A percentile compares a stretch with the other conserved stretches of the same genome.
Evolutionary conservation across 1,140 invertebrate genomes (phyloP).

Genomic region (Cepaea nemoralis): DNA sequence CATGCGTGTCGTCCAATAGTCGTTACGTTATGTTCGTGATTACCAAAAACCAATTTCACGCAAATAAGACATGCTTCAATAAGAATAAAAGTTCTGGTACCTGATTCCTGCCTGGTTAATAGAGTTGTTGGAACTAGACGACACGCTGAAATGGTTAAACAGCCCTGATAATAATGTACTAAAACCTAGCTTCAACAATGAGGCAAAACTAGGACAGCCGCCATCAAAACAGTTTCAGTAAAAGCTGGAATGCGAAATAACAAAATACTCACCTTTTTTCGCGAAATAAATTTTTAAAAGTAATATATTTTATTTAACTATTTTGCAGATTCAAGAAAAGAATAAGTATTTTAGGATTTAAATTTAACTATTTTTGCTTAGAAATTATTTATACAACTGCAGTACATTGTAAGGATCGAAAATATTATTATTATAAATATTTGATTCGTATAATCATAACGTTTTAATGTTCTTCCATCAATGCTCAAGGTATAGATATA

Average conservation of each 20-base stretch:
- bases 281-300: too few relatives aligned
- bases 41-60: neutral
- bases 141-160: neutral
- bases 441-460: too few relatives aligned
- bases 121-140: neutral
- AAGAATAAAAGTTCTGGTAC: neutral
- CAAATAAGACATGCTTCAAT: neutral
- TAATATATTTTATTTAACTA: too few relatives aligned
- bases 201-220: conserved; percentile 11
- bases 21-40: neutral
- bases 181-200: neutral
- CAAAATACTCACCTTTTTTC: too few relatives aligned
- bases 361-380: too few relatives aligned
- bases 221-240: neutral
- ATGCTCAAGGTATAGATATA: too few relatives aligned
- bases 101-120: neutral
- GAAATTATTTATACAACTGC: too few relatives aligned
- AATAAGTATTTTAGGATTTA: too few relatives aligned
- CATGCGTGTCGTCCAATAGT: neutral
- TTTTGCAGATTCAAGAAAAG: too few relatives aligned
- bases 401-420: too few relatives aligned
- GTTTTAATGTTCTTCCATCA: too few relatives aligned
- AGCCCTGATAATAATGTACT: neutral
- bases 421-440: too few relatives aligned
- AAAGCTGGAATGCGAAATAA: neutral